These are phyloP conservation scores for Pseudachorutes palmiensis DNA, from an alignment of 1,140 invertebrate species.

Conservation along the genomic window DNA sequence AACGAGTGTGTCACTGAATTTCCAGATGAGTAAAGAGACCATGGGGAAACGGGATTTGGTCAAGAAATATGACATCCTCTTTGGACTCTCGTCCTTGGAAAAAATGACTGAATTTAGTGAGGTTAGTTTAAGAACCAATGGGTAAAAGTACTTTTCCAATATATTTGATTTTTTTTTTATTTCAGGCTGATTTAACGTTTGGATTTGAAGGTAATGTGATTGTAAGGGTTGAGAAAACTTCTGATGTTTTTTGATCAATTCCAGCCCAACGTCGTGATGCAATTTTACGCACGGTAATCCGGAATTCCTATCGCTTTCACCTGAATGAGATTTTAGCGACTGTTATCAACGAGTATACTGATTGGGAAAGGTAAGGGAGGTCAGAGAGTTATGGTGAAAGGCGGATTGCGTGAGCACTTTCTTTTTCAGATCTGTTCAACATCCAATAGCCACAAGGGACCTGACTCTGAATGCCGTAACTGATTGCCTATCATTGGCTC, in stretches of 20 bases:
- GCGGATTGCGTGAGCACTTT: too few relatives aligned
- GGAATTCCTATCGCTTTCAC: slow-evolving; percentile 86
- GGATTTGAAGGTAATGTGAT: slow-evolving; percentile 89
- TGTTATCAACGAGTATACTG: slow-evolving; percentile 92
- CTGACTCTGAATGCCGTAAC: slow-evolving; percentile 84
- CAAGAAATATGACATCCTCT: slow-evolving; percentile 48
- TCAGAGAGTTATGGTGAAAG: not conserved
- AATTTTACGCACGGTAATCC: slow-evolving; percentile 84
- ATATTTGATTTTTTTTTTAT: slow-evolving; percentile 7
- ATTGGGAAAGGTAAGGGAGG: slow-evolving; percentile 68
- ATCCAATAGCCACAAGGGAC: slow-evolving; percentile 84
- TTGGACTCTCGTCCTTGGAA: slow-evolving; percentile 51
- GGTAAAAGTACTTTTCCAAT: not conserved
- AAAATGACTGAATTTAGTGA: slow-evolving; percentile 49
- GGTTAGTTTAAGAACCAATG: slow-evolving; percentile 38
- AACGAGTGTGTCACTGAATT: too few relatives aligned
- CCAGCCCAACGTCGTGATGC: slow-evolving; percentile 77
- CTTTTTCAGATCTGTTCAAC: slow-evolving; percentile 65
- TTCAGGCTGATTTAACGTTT: slow-evolving; percentile 67
- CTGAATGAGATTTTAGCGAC: slow-evolving; percentile 95
- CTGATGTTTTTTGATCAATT: too few relatives aligned
- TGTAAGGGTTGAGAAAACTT: too few relatives aligned
- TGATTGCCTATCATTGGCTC: slow-evolving; percentile 83
- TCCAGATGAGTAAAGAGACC: slow-evolving; percentile 12
- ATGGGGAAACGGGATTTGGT: slow-evolving; percentile 37